These are phyloP conservation scores for Tupaia chinensis DNA, from an alignment of 2,113 vertebrate genomes.

Conservation along the genomic window DNA sequence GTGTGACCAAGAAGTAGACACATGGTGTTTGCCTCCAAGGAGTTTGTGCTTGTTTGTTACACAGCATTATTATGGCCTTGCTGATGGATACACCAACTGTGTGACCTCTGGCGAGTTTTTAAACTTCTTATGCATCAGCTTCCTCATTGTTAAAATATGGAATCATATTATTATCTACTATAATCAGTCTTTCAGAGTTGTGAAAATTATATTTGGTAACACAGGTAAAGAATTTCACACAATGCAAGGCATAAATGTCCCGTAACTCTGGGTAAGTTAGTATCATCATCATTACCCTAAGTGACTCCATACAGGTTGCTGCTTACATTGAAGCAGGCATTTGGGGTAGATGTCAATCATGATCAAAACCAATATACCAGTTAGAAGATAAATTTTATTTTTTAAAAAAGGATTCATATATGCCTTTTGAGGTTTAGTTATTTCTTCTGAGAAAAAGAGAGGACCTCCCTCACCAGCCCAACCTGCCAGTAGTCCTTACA, in stretches of 20 bases:
- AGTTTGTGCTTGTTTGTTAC: not conserved
- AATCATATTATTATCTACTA: not conserved
- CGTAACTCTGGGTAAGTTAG: not conserved
- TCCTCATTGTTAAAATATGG: not conserved
- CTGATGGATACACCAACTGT: not conserved
- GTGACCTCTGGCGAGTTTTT: not conserved
- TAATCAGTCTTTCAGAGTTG: not conserved
- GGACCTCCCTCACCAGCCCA: no score
- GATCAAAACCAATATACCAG: not conserved
- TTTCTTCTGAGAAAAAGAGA: no score
- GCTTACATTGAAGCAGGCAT: not conserved
- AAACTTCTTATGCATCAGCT: not conserved
- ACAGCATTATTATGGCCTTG: accelerated
- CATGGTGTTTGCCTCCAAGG: not conserved
- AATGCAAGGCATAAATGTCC: not conserved
- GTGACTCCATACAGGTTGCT: not conserved
- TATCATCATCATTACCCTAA: not conserved
- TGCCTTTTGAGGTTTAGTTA: no score
- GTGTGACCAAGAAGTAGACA: not conserved
- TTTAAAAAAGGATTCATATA: no score
- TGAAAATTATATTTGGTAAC: not conserved
- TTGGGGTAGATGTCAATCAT: not conserved
- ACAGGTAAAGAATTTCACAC: not conserved
- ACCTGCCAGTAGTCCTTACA: no score
- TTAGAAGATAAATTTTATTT: not conserved